Evolutionary conservation across 2,797 vertebrate genomes (phyloP), one percentile per base, ranked within the genome.

Genomic region (Sebastes goodei): DNA sequence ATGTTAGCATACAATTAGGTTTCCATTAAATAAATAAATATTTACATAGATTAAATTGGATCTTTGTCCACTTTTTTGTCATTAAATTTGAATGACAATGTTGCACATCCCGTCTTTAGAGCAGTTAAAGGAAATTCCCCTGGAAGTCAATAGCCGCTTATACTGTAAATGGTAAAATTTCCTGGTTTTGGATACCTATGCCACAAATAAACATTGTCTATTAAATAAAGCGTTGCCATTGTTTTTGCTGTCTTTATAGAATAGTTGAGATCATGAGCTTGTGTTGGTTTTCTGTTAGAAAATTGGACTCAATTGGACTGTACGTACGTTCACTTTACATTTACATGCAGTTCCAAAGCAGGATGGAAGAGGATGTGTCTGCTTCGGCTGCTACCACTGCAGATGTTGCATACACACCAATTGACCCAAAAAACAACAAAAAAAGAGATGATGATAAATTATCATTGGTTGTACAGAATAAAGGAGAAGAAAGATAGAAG

Each of bases 271-370:
- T n/a, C 15, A 17, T 10, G 7, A 55, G 9, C 55, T 62, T 63
- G 52, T 38, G 30, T 25, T 66, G 10, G 21, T 27, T 71, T 49
- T 56, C 25, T 56, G 32, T 29, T 65, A 33, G 25, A 59, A 71
- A 32, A 76, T n/a, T 49, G 46, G 46, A 67, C 25, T 53, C 9
- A n/a, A 5, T 29, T 65, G 17, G 42, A 68, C 33, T 74, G 53
- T 29, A 57, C 25, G 4, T 17, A 81, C 67, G 55, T 60, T 84
- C 69, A 81, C 49, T 38, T 17, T 59, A 76, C 29, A 32, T 64
- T 69, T 65, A 75, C 57, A 72, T 74, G 75, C 65, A 71, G n/a
- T 21, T 72, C 20, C 52, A 85, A 74, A 72, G 64, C 59, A 67
- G 12, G 29, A 30, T 56, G 23, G 42, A 69, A 49, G 67, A 74